Evolutionary conservation across 2,888 invertebrate species (phyloP), one percentile per base, ranked within the genome.

Genomic region (Capitulum mitella): DNA sequence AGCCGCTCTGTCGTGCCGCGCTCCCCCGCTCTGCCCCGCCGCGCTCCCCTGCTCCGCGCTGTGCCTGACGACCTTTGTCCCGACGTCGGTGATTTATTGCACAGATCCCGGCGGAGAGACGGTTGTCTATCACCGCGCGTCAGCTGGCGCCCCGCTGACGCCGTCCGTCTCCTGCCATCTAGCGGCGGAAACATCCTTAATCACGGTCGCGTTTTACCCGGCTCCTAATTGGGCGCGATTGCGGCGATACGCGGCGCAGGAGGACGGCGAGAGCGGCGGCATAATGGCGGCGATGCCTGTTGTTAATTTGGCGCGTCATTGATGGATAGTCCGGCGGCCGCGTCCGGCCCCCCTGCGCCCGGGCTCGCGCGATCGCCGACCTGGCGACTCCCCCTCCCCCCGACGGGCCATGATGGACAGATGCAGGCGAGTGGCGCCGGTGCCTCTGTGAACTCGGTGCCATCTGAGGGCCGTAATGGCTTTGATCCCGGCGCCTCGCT

Each of bases 1-100:
- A n/a, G n/a, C n/a, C n/a, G n/a, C n/a, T n/a, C n/a, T n/a, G n/a
- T n/a, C n/a, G n/a, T n/a, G n/a, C n/a, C n/a, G n/a, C n/a, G 43
- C 37, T 40, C 76, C 64, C 40, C 29, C 29, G n/a, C 77, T 37
- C 12, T 32, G 64, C 43, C 77, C 46, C n/a, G 51, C 34, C 26
- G 26, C n/a, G 29, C 54, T 51, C 64, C 32, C 77, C 74, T 70
- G 40, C n/a, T 46, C 51, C 51, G 29, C 40, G 32, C 74, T 43
- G 51, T 37, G 22, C 78, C 75, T 46, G 32, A 29, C 78, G 64
- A 54, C 51, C 70, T 79, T 40, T 64, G 70, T 70, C 29, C 58
- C 54, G 37, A 34, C 32, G 40, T 40, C 77, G 34, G 64, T 70
- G 70, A 70, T 70, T 70, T 70, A 70, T 70, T 70, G 70, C 37